These are phyloP conservation scores for Acronicta psi DNA, from an alignment of 2,888 invertebrate species.

Conservation along the genomic window DNA sequence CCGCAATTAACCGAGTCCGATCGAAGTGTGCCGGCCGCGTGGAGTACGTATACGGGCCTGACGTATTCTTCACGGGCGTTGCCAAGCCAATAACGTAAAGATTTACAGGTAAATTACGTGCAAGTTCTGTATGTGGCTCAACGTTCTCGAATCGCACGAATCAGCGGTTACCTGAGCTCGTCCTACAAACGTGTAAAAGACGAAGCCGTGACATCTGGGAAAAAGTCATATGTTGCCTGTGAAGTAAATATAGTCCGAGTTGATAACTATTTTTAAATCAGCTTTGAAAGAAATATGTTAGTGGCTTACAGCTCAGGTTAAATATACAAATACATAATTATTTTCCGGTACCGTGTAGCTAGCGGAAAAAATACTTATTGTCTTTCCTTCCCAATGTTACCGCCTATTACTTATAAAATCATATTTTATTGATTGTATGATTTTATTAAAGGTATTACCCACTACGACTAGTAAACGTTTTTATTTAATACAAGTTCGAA, in stretches of 20 bases:
- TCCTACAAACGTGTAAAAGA: conserved; percentile 71
- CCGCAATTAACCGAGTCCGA: conserved; percentile 75
- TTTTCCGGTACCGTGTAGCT: conserved; percentile 23
- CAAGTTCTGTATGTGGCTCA: conserved; percentile 35
- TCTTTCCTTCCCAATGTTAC: too few relatives aligned
- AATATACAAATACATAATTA: conserved; percentile 52
- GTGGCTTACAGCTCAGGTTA: conserved; percentile 62
- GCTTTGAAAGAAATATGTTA: conserved; percentile 68
- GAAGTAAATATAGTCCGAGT: conserved; percentile 71
- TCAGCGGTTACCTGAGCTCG: conserved; percentile 71
- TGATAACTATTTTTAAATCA: conserved; percentile 79
- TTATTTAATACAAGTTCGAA: too few relatives aligned
- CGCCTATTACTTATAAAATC: too few relatives aligned
- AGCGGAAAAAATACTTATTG: background rate
- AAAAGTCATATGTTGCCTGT: conserved; percentile 63
- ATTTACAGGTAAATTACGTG: conserved; percentile 69
- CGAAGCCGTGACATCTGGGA: conserved; percentile 75
- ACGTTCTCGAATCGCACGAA: conserved; percentile 37
- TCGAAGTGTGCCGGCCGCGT: conserved; percentile 72
- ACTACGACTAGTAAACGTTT: too few relatives aligned
- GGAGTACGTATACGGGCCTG: conserved; percentile 71
- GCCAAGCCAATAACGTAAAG: conserved; percentile 74
- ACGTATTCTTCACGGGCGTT: conserved; percentile 73
- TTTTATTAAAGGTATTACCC: too few relatives aligned
- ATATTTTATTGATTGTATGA: too few relatives aligned